phyloP scores from a whole-genome alignment of 1,140 invertebrate genomes.

The Ips nitidus region DNA sequence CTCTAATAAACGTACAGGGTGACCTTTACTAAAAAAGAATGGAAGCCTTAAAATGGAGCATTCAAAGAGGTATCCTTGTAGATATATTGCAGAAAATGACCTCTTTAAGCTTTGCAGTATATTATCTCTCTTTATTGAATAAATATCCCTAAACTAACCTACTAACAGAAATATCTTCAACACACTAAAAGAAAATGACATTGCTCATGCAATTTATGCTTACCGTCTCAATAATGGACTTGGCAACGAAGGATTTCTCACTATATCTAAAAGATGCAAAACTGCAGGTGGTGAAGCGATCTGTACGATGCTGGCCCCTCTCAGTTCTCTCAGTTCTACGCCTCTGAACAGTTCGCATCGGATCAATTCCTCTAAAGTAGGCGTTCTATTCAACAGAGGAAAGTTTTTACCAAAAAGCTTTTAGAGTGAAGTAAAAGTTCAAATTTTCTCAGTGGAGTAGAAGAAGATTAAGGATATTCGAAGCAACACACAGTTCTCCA shows the following conservation, averaged over 20 bases:
- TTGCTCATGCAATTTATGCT: neutral
- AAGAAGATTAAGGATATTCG: too few species aligned
- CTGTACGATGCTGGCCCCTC: slow-evolving; percentile 44
- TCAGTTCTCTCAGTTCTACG: slow-evolving; percentile 83
- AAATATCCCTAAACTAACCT: too few species aligned
- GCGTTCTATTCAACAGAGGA: slow-evolving; percentile 53
- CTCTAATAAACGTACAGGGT: too few species aligned
- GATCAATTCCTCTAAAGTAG: slow-evolving; percentile 75
- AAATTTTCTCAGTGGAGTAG: neutral
- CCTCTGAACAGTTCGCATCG: slow-evolving; percentile 82
- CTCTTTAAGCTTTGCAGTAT: too few species aligned
- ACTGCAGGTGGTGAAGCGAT: slow-evolving; percentile 40
- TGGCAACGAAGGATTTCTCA: slow-evolving; percentile 41
- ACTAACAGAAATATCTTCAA: too few species aligned
- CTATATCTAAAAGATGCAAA: slow-evolving; percentile 43
- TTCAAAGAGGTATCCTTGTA: too few species aligned
- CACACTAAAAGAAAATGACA: too few species aligned
- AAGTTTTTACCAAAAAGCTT: neutral
- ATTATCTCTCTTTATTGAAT: too few species aligned
- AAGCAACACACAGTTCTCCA: too few species aligned
- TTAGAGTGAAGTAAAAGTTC: neutral
- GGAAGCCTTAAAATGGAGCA: too few species aligned
- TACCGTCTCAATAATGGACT: slow-evolving; percentile 44
- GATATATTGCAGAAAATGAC: too few species aligned
- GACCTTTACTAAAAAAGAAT: too few species aligned